Evolutionary conservation across 2,797 vertebrate genomes (phyloP), one percentile per base, ranked within the genome.

Genomic region (Nannoperca obscura): DNA sequence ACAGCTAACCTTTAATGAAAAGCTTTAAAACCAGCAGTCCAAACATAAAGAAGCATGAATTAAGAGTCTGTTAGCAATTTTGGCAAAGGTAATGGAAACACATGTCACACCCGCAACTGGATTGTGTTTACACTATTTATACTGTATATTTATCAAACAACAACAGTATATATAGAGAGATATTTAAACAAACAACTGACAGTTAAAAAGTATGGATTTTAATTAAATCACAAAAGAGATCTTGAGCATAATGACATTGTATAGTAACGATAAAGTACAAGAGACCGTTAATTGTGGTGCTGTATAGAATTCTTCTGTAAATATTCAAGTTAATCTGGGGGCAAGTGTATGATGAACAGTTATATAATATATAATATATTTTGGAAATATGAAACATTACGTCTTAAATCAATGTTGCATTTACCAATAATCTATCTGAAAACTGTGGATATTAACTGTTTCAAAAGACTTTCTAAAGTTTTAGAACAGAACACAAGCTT

Each of bases 401-500:
- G 30, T 36, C 24, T 24, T 34, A 32, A 83, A 65, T 63, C 42
- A 64, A n/a, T 20, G 44, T 53, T 19, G 47, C 5, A 64, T 70
- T 77, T 62, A 58, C 44, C 34, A 75, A 54, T 20, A 50, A 49
- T 19, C 66, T 52, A 57, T 53, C 19, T 20, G 34, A 20, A 22
- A 70, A 52, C 8, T 71, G 40, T 53, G 30, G 57, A 66, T 46
- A 61, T 54, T 42, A 64, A 77, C 42, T 38, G 46, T 83, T 85
- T 83, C 69, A 49, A 50, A 63, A 71, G 64, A 81, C 63, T 88
- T 88, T 59, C 67, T 81, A 69, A 83, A 72, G 74, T 89, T 91
- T 86, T 86, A 75, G 52, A 81, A 76, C 36, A 1, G 47, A 83
- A 89, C 75, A 88, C 87, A 91, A 89, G 82, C 83, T 88, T 79